Evolutionary conservation across 2,113 vertebrate species (phyloP).

Genomic region (Coptodon rendalli): DNA sequence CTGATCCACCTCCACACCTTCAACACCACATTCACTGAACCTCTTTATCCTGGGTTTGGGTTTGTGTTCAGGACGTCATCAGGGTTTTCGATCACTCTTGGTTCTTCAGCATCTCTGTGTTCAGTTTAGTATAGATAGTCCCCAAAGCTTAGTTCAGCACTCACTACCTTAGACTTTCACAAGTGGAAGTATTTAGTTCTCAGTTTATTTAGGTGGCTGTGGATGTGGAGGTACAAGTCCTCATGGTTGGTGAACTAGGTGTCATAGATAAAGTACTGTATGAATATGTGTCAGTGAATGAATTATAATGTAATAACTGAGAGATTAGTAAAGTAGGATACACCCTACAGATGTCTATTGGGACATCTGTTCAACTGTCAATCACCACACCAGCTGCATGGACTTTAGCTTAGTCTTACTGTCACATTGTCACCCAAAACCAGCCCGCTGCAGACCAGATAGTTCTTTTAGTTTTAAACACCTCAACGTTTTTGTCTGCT

Average conservation of each 20-base stretch:
- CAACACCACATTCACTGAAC: no score
- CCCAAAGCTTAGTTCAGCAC: neutral
- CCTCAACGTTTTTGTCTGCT: neutral
- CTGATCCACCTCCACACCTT: no score
- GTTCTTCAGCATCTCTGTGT: neutral
- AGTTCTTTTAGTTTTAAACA: neutral
- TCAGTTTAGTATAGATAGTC: neutral
- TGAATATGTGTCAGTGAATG: neutral
- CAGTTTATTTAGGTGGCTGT: neutral
- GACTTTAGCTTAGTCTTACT: neutral
- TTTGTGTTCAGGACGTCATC: neutral
- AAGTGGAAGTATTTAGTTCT: neutral
- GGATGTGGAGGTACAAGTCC: neutral
- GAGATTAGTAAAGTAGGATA: neutral
- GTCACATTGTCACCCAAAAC: neutral
- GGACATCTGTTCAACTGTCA: neutral
- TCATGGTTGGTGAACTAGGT: neutral
- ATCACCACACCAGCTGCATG: neutral
- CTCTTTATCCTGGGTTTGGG: neutral
- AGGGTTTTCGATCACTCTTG: neutral
- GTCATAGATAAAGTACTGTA: neutral
- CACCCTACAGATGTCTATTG: fast-evolving
- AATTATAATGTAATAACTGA: neutral
- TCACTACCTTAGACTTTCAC: neutral
- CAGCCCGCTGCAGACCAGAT: neutral